phyloP scores from a whole-genome alignment of 2,797 vertebrate species.

The Sebastes minor region DNA sequence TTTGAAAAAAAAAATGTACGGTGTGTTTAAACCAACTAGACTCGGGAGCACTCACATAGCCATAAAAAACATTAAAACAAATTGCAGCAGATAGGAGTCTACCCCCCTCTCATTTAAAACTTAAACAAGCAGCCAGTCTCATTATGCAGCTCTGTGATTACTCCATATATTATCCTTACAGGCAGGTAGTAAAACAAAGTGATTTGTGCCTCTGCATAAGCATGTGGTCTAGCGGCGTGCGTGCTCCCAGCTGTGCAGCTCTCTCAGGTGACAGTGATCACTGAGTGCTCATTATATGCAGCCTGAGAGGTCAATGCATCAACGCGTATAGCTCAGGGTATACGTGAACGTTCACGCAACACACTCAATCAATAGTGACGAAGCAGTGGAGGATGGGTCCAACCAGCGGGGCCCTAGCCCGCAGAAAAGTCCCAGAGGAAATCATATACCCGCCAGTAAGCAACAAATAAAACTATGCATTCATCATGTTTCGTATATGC shows the following conservation, averaged over 20 bases:
- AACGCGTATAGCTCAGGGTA: constrained; percentile 11
- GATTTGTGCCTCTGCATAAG: constrained; percentile 64
- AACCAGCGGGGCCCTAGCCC: constrained; percentile 1
- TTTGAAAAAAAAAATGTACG: background rate
- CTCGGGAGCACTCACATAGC: background rate
- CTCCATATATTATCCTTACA: constrained; percentile 60
- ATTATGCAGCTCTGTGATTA: constrained; percentile 67
- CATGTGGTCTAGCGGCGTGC: constrained; percentile 26
- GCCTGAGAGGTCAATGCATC: constrained; percentile 67
- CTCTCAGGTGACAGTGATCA: constrained; percentile 69
- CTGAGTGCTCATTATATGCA: constrained; percentile 56
- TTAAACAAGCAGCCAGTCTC: constrained; percentile 51
- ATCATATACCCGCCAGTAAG: constrained; percentile 41
- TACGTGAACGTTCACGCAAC: constrained; percentile 43
- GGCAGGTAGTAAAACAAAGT: constrained; percentile 65
- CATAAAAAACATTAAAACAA: constrained; percentile 37
- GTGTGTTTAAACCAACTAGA: constrained; percentile 17
- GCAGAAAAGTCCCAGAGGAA: constrained; percentile 45
- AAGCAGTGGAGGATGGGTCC: constrained; percentile 18
- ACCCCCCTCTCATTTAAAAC: constrained; percentile 39
- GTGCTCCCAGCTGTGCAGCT: constrained; percentile 32
- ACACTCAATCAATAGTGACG: constrained; percentile 47
- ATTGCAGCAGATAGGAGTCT: constrained; percentile 42
- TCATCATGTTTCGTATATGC: constrained; percentile 54
- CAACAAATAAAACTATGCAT: constrained; percentile 63